Percentiles rank a stretch among this genome's conserved stretches.
Evolutionary conservation across 2,797 vertebrate genomes (phyloP).

Genomic region (Natrix natrix): DNA sequence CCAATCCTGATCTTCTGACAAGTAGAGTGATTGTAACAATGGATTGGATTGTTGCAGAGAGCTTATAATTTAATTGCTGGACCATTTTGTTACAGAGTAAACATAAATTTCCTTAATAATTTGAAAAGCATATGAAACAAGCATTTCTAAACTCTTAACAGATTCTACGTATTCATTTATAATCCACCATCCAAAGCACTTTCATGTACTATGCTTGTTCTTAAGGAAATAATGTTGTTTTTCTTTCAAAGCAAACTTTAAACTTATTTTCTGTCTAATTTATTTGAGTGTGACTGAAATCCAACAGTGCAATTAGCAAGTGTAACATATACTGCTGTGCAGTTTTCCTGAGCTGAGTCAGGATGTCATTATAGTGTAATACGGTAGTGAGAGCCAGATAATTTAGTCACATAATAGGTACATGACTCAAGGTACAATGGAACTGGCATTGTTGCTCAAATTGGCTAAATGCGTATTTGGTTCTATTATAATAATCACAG

Average conservation of each 20-base stretch:
- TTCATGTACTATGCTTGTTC: constrained; percentile 9
- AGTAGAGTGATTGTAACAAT: not conserved
- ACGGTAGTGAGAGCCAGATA: not conserved
- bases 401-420: not conserved
- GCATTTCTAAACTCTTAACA: constrained; percentile 27
- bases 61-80: constrained; percentile 38
- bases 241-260: not conserved
- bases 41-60: not conserved
- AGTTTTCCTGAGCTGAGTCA: not conserved
- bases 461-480: not conserved
- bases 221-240: constrained; percentile 16
- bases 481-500: not conserved
- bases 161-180: constrained; percentile 15
- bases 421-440: not conserved
- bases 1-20: not conserved
- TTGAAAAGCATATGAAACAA: constrained; percentile 29
- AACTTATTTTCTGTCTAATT: constrained; percentile 12
- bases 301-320: not conserved
- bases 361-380: not conserved
- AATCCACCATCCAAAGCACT: constrained; percentile 8
- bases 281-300: not conserved
- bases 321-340: not conserved
- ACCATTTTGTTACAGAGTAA: constrained; percentile 44
- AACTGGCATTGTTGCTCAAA: not conserved
- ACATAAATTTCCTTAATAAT: constrained; percentile 35